phyloP scores from a whole-genome alignment of 1,140 invertebrate species.

The Brachionus calyciflorus region DNA sequence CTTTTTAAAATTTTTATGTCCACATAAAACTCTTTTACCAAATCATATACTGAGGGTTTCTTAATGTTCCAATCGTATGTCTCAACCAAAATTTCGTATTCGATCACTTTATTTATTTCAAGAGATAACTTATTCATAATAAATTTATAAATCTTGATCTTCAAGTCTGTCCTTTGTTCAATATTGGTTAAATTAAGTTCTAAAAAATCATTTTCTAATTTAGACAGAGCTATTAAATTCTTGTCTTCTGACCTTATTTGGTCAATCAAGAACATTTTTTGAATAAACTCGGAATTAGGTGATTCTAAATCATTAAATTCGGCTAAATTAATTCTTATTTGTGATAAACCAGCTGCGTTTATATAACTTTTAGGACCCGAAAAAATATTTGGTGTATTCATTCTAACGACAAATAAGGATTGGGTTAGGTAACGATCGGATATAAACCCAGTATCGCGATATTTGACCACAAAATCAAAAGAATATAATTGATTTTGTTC shows the following conservation, averaged over 20 bases:
- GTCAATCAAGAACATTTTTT: neutral
- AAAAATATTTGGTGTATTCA: neutral
- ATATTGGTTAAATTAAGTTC: neutral
- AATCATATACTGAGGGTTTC: neutral
- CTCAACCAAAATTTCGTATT: constrained; percentile 2
- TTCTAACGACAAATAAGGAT: neutral
- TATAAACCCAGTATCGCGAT: neutral
- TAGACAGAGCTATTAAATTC: neutral
- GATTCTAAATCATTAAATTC: neutral
- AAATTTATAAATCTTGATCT: constrained; percentile 1
- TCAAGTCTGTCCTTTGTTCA: neutral
- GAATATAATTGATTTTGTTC: constrained; percentile 25
- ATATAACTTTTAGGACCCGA: neutral
- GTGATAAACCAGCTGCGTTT: neutral
- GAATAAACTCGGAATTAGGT: neutral
- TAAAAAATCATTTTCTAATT: neutral
- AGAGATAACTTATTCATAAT: neutral
- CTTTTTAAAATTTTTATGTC: constrained; percentile 13
- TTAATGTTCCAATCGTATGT: constrained; percentile 15
- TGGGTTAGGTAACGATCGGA: neutral
- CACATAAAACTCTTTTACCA: neutral
- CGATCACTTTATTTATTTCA: neutral
- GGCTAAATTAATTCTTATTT: neutral
- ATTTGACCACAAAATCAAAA: constrained; percentile 2
- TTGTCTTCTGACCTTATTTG: neutral